These are phyloP conservation scores for Plagodis pulveraria DNA, from an alignment of 2,888 invertebrate genomes.

Conservation along the genomic window DNA sequence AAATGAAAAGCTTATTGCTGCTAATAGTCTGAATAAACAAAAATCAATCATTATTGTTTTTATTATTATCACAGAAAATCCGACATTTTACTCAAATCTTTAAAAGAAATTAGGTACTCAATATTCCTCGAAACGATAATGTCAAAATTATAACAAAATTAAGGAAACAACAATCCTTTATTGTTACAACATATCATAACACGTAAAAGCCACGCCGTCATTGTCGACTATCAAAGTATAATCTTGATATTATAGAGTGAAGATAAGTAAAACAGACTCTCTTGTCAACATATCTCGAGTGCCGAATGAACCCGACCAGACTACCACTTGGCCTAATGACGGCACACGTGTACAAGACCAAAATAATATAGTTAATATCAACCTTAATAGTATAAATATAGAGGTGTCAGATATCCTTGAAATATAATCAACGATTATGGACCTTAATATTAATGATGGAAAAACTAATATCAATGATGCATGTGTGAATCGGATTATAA, in stretches of 20 bases:
- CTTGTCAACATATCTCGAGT: slow-evolving; percentile 34
- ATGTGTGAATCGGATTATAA: not conserved
- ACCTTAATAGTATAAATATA: slow-evolving; percentile 12
- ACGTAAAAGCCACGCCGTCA: slow-evolving; percentile 1
- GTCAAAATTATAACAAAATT: slow-evolving; percentile 6
- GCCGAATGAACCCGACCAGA: slow-evolving; percentile 14
- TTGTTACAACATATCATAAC: not conserved
- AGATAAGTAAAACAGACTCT: slow-evolving; percentile 25
- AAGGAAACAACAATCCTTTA: slow-evolving; percentile 13
- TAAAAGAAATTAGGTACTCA: too few relatives aligned
- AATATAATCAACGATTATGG: slow-evolving; percentile 25
- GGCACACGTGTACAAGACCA: slow-evolving; percentile 26
- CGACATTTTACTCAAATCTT: too few relatives aligned
- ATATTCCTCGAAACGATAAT: not conserved
- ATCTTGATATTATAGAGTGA: slow-evolving; percentile 19
- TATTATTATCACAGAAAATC: too few relatives aligned
- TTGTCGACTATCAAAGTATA: slow-evolving; percentile 11
- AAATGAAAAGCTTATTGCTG: too few relatives aligned
- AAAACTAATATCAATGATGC: slow-evolving; percentile 28
- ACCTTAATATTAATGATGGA: slow-evolving; percentile 30
- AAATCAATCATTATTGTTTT: too few relatives aligned
- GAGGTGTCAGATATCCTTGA: slow-evolving; percentile 18
- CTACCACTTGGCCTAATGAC: slow-evolving; percentile 32
- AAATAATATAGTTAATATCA: slow-evolving; percentile 10
- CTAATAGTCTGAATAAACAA: too few relatives aligned